These are phyloP conservation scores for Conger conger DNA, from an alignment of 2,113 vertebrate species.

Conservation along the genomic window DNA sequence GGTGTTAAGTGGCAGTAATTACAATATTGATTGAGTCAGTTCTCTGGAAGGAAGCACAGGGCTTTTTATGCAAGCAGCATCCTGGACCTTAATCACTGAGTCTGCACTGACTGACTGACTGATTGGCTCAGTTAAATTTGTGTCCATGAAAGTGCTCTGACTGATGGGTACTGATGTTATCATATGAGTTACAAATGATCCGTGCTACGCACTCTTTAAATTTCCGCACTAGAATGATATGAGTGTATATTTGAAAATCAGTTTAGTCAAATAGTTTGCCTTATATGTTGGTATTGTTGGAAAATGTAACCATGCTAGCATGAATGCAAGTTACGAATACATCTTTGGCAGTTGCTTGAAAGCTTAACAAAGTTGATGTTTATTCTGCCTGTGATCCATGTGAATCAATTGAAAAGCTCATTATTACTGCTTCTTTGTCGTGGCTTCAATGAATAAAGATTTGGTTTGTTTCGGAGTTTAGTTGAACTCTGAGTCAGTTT, in stretches of 20 bases:
- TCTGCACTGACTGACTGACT: conserved; percentile 8
- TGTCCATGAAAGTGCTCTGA: background rate
- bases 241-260: background rate
- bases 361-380: background rate
- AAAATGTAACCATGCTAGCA: background rate
- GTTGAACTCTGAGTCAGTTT: background rate
- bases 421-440: background rate
- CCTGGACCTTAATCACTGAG: background rate
- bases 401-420: background rate
- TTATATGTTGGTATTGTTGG: background rate
- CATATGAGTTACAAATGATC: background rate
- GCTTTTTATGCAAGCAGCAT: conserved; percentile 24
- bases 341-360: background rate
- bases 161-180: background rate
- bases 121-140: background rate
- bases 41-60: background rate
- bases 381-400: background rate
- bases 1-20: conserved; percentile 18
- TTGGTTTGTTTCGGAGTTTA: background rate
- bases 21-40: conserved; percentile 33
- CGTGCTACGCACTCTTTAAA: background rate
- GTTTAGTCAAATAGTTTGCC: background rate
- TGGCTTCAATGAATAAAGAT: background rate
- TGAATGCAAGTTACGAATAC: too few relatives aligned
- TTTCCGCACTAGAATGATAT: background rate